Base-by-base conservation (phyloP, 1,140 invertebrate genomes). In the Zophobas morio region DNA sequence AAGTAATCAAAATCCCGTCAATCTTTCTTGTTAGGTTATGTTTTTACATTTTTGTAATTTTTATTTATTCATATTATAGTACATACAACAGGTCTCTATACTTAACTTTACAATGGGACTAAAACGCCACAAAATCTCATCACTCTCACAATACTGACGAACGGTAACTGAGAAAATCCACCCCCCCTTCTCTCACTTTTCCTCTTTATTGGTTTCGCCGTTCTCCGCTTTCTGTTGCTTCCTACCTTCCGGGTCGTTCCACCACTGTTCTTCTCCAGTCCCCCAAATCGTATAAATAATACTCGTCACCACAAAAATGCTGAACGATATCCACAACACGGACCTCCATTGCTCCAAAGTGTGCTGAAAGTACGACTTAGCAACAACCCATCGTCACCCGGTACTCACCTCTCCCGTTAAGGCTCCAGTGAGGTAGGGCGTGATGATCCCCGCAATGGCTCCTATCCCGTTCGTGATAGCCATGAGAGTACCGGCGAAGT, bases 381-480 rank as follows among this genome's bases (percentile, higher is more conserved):
- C 2, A 46, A 6, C 6, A 72, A 57, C 8, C 6, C 8, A 42
- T 20, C 3, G 32, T 54, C 6, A 8, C 33, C 6, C 4, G 33
- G 2, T 20, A 81, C 81, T 90, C 87, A 93, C 92, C 86, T 94
- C 89, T 81, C 90, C 90, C 56, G 94, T 95, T 76, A 96, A 88
- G 2, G 92, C 88, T 70, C 95, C 94, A 36, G 95, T 93, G 33
- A 96, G 86, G 82, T 92, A 92, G 0, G 95, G 95, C 33, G 92
- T 92, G 1, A 96, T 86, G 74, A 96, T 95, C n/a, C 94, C 95
- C 53, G 94, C 93, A 1, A 96, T 89, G 0, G 94, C 94, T 1
- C 94, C 95, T 71, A 95, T 91, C 0, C 94, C 95, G 84, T 97
- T 96, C 0, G 95, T 93, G 57, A 96, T 89, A 0, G 95, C 95